Percentiles rank a stretch among this genome's conserved stretches.
Conservation (phyloP, 1,140 invertebrate genomes). For the Globodera rostochiensis region DNA sequence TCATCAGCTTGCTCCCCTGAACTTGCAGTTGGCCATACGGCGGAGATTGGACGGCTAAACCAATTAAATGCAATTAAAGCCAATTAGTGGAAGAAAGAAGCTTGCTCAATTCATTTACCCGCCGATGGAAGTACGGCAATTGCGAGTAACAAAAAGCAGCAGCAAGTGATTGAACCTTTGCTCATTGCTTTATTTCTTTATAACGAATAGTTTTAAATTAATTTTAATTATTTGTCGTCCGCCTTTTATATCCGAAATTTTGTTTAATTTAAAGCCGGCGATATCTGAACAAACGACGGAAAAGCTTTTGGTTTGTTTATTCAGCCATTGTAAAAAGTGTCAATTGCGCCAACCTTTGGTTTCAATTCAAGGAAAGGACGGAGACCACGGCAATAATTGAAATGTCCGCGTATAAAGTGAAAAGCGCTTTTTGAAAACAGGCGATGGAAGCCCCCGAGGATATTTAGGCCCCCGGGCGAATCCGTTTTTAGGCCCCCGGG, state of each 20-base stretch:
- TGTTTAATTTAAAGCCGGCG: background rate
- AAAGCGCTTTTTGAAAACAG: too few relatives aligned
- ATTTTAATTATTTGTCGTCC: background rate
- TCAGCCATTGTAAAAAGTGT: too few relatives aligned
- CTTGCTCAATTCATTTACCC: background rate
- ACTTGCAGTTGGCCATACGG: slow-evolving; percentile 36
- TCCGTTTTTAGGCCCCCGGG: too few relatives aligned
- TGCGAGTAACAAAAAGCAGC: background rate
- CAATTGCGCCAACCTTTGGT: too few relatives aligned
- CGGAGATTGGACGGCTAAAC: slow-evolving; percentile 13
- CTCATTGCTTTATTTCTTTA: too few relatives aligned
- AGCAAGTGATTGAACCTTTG: background rate
- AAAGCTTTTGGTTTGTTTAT: too few relatives aligned
- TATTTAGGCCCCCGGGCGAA: too few relatives aligned
- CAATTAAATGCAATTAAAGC: background rate
- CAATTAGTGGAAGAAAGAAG: background rate
- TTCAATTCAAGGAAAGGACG: too few relatives aligned
- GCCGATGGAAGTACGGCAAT: background rate
- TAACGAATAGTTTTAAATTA: background rate
- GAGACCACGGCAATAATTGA: too few relatives aligned
- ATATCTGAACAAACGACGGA: background rate
- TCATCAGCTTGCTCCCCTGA: slow-evolving; percentile 9
- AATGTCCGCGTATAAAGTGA: too few relatives aligned
- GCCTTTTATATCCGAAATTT: background rate
- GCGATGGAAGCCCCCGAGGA: too few relatives aligned